phyloP scores from a whole-genome alignment of 2,888 invertebrate species.

The Campoplex nolae region DNA sequence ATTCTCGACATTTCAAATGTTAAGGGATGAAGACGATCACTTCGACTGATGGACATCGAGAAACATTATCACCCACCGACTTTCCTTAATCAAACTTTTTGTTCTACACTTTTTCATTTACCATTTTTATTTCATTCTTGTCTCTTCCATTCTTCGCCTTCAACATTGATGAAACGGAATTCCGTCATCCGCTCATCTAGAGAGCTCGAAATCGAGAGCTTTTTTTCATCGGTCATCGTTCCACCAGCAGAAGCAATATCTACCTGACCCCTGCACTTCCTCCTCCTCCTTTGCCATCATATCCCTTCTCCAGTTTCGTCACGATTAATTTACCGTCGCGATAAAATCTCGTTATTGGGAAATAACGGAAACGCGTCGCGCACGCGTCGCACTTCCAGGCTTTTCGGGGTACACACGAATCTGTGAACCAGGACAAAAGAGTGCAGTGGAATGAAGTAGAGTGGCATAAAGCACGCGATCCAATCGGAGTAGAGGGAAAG shows the following conservation, averaged over 20 bases:
- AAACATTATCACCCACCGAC: constrained; percentile 43
- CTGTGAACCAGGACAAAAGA: constrained; percentile 64
- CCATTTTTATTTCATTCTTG: constrained; percentile 13
- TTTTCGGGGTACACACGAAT: constrained; percentile 60
- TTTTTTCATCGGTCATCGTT: constrained; percentile 48
- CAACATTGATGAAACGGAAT: constrained; percentile 39
- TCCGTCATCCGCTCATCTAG: constrained; percentile 57
- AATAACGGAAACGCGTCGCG: constrained; percentile 66
- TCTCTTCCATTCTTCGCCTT: constrained; percentile 38
- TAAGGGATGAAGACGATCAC: constrained; percentile 30
- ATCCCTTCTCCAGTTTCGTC: constrained; percentile 60
- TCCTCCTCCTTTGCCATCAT: neutral
- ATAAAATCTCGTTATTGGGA: constrained; percentile 70
- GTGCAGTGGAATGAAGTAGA: constrained; percentile 57
- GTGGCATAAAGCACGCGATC: constrained; percentile 56
- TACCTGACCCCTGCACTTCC: constrained; percentile 1
- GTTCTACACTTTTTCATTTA: constrained; percentile 5
- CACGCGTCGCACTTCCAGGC: constrained; percentile 47
- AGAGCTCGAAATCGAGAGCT: constrained; percentile 53
- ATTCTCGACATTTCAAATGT: constrained; percentile 1
- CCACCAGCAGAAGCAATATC: constrained; percentile 39
- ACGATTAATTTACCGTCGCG: constrained; percentile 69
- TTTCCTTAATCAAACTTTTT: constrained; percentile 21
- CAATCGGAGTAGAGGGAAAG: constrained; percentile 60
- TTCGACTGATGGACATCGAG: constrained; percentile 17